Conservation (phyloP, 2,797 vertebrate genomes). For the Tragelaphus oryx region DNA sequence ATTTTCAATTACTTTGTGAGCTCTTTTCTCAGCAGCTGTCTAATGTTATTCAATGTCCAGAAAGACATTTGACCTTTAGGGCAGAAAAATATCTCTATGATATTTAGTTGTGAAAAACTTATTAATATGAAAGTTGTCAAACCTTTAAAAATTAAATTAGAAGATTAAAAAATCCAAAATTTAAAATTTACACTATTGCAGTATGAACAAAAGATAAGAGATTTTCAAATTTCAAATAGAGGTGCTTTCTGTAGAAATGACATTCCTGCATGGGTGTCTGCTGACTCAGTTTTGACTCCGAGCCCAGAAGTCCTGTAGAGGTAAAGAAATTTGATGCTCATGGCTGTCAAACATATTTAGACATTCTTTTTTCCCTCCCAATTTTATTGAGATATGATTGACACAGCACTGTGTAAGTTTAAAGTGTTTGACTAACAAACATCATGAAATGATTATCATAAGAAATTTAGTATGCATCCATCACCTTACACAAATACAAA, state of each 20-base stretch:
- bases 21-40: constrained; percentile 10
- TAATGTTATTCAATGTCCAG: neutral
- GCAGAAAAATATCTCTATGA: neutral
- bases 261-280: neutral
- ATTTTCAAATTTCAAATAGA: neutral
- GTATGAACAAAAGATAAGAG: neutral
- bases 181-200: neutral
- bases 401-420: neutral
- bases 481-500: neutral
- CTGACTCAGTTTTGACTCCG: neutral
- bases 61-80: neutral
- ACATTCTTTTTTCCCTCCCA: neutral
- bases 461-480: neutral
- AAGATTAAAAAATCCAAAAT: neutral
- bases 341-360: neutral
- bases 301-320: neutral
- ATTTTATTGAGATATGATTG: neutral
- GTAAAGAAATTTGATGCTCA: neutral
- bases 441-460: neutral
- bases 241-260: neutral
- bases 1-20: constrained; percentile 47
- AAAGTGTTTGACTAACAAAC: neutral
- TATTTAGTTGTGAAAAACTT: neutral
- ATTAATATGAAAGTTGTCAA: neutral
- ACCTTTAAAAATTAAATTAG: constrained; percentile 20